Evolutionary conservation across 2,888 invertebrate species (phyloP).

Genomic region (Heliothis peltigera): DNA sequence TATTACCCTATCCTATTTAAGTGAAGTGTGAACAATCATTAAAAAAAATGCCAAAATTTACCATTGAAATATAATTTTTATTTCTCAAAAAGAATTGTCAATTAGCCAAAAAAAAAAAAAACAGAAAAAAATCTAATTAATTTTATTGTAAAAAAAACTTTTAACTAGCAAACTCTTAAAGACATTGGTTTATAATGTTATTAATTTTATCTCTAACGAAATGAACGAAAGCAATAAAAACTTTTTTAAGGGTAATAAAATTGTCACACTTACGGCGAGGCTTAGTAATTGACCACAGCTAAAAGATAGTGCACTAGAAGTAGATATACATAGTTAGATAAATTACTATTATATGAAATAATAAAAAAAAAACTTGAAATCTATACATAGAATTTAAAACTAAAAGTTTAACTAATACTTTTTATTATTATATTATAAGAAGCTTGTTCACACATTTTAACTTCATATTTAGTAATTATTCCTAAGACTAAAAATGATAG

Average conservation of each 20-base stretch:
- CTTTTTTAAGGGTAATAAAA: slow-evolving; percentile 58
- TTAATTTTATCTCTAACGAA: slow-evolving; percentile 19
- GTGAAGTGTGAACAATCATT: slow-evolving; percentile 22
- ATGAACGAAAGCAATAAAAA: slow-evolving; percentile 46
- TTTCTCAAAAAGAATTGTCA: slow-evolving; percentile 49
- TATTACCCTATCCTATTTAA: slow-evolving; percentile 34
- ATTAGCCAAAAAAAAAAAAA: slow-evolving; percentile 43
- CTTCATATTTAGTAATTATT: slow-evolving; percentile 88
- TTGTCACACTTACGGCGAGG: slow-evolving; percentile 74
- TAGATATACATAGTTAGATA: slow-evolving; percentile 87
- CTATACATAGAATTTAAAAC: slow-evolving; percentile 89
- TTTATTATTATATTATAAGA: slow-evolving; percentile 88
- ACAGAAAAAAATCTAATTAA: slow-evolving; percentile 31
- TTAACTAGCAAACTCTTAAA: slow-evolving; percentile 11
- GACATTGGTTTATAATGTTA: slow-evolving; percentile 3
- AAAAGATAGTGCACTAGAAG: slow-evolving; percentile 88
- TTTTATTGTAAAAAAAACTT: slow-evolving; percentile 36
- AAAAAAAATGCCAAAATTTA: slow-evolving; percentile 38
- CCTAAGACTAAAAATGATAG: slow-evolving; percentile 80
- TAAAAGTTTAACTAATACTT: slow-evolving; percentile 89
- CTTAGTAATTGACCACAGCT: slow-evolving; percentile 88
- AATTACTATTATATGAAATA: slow-evolving; percentile 84
- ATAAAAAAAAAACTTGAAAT: slow-evolving; percentile 85
- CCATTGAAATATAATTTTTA: slow-evolving; percentile 4
- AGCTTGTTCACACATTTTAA: slow-evolving; percentile 90